Conservation (phyloP, 2,113 vertebrate species). For the Gavialis gangeticus region DNA sequence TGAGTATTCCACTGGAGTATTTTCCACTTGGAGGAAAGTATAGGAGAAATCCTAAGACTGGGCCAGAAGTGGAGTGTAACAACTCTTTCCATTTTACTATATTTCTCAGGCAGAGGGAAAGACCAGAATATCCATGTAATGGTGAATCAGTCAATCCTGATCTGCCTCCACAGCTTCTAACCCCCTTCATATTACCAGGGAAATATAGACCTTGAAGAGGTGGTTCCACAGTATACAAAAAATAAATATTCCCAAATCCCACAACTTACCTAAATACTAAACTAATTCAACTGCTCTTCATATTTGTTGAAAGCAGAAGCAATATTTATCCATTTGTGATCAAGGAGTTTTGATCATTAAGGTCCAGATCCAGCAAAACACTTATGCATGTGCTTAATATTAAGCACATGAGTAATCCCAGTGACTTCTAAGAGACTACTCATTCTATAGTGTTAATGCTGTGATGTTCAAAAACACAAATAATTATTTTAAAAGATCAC, state of each 20-base stretch:
- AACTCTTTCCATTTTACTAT: background rate
- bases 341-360: background rate
- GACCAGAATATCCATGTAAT: background rate
- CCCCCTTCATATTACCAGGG: background rate
- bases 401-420: background rate
- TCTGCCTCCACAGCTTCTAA: background rate
- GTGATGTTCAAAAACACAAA: background rate
- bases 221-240: background rate
- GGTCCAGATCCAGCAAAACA: background rate
- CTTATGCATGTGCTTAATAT: background rate
- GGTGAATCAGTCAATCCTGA: background rate
- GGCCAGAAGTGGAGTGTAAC: background rate
- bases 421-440: background rate
- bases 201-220: background rate
- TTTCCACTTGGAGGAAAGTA: background rate
- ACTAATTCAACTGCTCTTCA: background rate
- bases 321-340: background rate
- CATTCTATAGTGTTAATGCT: background rate
- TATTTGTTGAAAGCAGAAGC: rapidly evolving
- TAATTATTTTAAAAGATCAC: slow-evolving; percentile 11
- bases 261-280: background rate
- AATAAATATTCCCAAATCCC: background rate
- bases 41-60: background rate
- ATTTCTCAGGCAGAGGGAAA: background rate
- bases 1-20: background rate